These are phyloP conservation scores for Hetaerina americana DNA, from an alignment of 1,140 invertebrate genomes.

Conservation along the genomic window DNA sequence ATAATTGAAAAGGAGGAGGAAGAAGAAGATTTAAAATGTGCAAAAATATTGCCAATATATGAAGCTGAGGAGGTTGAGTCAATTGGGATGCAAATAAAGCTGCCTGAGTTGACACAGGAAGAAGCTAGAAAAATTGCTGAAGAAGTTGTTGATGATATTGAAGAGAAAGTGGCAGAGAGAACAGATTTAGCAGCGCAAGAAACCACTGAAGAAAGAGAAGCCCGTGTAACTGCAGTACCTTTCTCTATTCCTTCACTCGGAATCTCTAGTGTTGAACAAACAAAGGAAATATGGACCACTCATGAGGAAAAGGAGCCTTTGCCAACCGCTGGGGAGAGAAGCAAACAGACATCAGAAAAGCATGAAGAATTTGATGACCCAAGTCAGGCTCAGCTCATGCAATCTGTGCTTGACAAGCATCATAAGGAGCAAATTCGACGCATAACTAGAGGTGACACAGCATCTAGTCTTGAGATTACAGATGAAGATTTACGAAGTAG, in stretches of 20 bases:
- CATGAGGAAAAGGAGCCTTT: too few relatives aligned
- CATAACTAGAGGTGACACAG: slow-evolving; percentile 35
- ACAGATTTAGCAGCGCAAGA: slow-evolving; percentile 14
- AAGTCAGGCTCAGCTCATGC: too few relatives aligned
- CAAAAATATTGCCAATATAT: slow-evolving; percentile 8
- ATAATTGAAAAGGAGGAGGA: slow-evolving; percentile 28
- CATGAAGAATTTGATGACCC: too few relatives aligned
- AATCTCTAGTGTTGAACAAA: too few relatives aligned
- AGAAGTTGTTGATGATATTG: slow-evolving; percentile 37
- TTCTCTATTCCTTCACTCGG: too few relatives aligned
- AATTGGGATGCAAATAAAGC: too few relatives aligned
- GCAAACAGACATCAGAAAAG: too few relatives aligned
- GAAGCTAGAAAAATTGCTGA: slow-evolving; percentile 34
- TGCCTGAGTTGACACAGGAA: slow-evolving; percentile 21
- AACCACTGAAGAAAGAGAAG: too few relatives aligned
- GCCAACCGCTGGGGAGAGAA: too few relatives aligned
- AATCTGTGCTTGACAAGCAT: slow-evolving; percentile 34
- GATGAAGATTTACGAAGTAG: slow-evolving; percentile 51
- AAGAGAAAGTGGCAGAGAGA: slow-evolving; percentile 33
- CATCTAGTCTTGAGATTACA: slow-evolving; percentile 49
- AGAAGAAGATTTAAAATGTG: slow-evolving; percentile 12
- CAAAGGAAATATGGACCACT: too few relatives aligned
- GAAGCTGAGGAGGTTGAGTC: too few relatives aligned
- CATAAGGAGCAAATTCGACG: slow-evolving; percentile 30
- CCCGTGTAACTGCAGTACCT: too few relatives aligned